These are phyloP conservation scores for Kryptolebias marmoratus DNA, from an alignment of 2,113 vertebrate genomes.

Conservation along the genomic window DNA sequence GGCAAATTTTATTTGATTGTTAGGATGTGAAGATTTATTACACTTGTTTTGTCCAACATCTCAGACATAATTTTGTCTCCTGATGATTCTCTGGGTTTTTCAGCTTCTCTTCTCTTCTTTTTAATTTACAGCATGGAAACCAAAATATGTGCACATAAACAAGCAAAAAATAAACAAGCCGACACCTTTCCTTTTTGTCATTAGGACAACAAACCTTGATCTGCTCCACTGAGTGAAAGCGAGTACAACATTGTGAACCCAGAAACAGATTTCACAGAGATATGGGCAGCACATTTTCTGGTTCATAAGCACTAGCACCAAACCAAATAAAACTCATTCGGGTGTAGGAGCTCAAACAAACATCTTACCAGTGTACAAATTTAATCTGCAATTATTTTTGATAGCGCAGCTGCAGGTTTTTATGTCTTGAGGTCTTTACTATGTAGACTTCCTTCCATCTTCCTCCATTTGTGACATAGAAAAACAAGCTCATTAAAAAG, in stretches of 20 bases:
- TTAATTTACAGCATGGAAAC: neutral
- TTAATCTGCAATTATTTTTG: slow-evolving; percentile 48
- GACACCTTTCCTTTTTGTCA: slow-evolving; percentile 36
- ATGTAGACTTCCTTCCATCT: neutral
- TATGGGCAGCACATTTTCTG: slow-evolving; percentile 61
- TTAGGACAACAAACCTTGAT: slow-evolving; percentile 47
- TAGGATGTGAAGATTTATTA: no score
- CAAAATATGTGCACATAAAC: slow-evolving; percentile 18
- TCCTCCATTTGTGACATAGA: neutral
- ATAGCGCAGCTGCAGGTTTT: slow-evolving; percentile 31
- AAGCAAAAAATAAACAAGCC: slow-evolving; percentile 14
- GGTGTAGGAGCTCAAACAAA: slow-evolving; percentile 55
- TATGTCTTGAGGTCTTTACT: slow-evolving; percentile 27
- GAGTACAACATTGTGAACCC: slow-evolving; percentile 32
- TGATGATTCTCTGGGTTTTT: neutral
- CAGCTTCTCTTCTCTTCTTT: neutral
- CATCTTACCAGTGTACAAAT: slow-evolving; percentile 52
- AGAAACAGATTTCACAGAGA: slow-evolving; percentile 58
- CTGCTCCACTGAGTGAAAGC: slow-evolving; percentile 36
- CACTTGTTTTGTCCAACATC: no score
- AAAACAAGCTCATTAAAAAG: neutral
- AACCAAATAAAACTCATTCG: slow-evolving; percentile 54
- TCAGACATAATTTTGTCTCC: no score
- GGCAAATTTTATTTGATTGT: no score
- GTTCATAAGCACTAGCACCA: slow-evolving; percentile 44